These are phyloP conservation scores for Spondyliosoma cantharus DNA, from an alignment of 2,797 vertebrate species.

Conservation along the genomic window DNA sequence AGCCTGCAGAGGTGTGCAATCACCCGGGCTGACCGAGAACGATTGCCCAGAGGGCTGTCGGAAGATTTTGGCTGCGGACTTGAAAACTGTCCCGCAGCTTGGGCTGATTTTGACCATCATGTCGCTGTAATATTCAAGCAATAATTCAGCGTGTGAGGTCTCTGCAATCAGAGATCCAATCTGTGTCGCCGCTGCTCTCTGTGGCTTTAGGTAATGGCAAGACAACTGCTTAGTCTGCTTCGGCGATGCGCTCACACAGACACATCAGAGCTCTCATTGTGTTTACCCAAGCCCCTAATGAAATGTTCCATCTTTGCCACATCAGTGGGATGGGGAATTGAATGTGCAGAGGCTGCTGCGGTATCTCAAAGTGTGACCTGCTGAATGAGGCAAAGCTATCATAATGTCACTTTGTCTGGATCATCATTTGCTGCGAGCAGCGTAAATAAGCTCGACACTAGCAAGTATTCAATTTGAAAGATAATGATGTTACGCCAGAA, in stretches of 20 bases:
- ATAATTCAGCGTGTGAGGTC: conserved; percentile 48
- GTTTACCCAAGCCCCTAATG: conserved; percentile 75
- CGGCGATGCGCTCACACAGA: conserved; percentile 36
- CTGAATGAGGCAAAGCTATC: conserved; percentile 57
- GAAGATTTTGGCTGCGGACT: neutral
- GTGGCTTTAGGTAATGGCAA: conserved; percentile 63
- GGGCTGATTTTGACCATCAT: conserved; percentile 41
- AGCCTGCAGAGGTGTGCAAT: neutral
- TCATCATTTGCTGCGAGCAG: conserved; percentile 55
- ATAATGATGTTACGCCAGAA: conserved; percentile 50
- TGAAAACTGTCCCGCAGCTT: conserved; percentile 12
- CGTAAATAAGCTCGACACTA: conserved; percentile 38
- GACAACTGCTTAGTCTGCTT: conserved; percentile 55
- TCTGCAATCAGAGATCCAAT: conserved; percentile 61
- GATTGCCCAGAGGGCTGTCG: neutral
- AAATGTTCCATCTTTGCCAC: conserved; percentile 75
- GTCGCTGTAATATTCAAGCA: conserved; percentile 38
- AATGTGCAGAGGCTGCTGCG: conserved; percentile 45
- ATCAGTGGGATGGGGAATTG: conserved; percentile 70
- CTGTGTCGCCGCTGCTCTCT: conserved; percentile 52
- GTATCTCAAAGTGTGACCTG: conserved; percentile 62
- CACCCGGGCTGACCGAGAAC: neutral
- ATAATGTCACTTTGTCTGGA: conserved; percentile 42
- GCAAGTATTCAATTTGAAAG: conserved; percentile 64
- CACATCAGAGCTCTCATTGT: conserved; percentile 53